Conservation (phyloP, 2,888 invertebrate species). For the Phlogophora meticulosa region DNA sequence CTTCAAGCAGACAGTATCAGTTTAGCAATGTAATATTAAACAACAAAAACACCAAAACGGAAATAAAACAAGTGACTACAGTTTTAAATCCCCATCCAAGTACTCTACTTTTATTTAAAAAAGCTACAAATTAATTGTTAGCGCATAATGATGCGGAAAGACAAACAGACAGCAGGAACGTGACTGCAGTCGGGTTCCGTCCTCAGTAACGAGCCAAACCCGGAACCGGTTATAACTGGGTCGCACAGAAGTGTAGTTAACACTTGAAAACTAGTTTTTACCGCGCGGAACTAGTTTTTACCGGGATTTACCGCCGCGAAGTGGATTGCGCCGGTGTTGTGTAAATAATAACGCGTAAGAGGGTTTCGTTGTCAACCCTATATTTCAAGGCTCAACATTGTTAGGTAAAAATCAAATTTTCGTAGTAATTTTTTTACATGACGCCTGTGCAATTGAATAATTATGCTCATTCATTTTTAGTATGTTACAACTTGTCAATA, state of each 20-base stretch:
- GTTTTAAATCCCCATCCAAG: not conserved
- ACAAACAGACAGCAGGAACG: conserved; percentile 68
- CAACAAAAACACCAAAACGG: not conserved
- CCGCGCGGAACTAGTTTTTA: conserved; percentile 63
- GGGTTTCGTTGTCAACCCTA: conserved; percentile 51
- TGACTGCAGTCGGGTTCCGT: conserved; percentile 68
- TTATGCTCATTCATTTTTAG: too few species aligned
- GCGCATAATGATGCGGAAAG: conserved; percentile 66
- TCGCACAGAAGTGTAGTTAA: conserved; percentile 70
- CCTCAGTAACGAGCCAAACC: conserved; percentile 73
- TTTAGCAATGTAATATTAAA: not conserved
- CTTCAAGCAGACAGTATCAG: not conserved
- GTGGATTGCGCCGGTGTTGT: conserved; percentile 39
- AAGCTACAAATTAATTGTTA: conserved; percentile 68
- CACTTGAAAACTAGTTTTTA: conserved; percentile 65
- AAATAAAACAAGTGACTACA: not conserved
- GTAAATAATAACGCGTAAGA: conserved; percentile 49
- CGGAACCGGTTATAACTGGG: conserved; percentile 69
- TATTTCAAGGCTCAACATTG: conserved; percentile 4
- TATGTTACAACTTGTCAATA: too few species aligned
- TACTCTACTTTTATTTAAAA: conserved; percentile 32
- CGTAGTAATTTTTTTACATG: too few species aligned
- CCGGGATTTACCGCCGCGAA: conserved; percentile 53
- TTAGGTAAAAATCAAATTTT: not conserved
- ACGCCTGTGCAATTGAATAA: not conserved